Conservation (phyloP, 1,140 invertebrate genomes). For the Periplaneta americana region DNA sequence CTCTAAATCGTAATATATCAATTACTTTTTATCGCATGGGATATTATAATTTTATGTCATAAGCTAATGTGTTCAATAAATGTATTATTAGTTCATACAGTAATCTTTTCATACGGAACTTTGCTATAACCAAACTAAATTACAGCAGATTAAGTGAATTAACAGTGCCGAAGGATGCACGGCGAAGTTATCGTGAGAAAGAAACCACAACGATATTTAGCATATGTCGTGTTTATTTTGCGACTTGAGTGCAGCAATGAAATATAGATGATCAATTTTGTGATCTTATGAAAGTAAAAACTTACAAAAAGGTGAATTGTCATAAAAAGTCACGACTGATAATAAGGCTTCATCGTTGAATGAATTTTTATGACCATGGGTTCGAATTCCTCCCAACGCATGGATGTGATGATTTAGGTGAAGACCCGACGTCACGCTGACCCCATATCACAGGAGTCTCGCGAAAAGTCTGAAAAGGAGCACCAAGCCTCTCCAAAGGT, state of each 20-base stretch:
- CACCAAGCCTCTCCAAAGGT: too few relatives aligned
- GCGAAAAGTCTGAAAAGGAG: too few relatives aligned
- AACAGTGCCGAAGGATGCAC: not conserved
- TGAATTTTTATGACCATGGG: too few relatives aligned
- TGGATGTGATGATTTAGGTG: too few relatives aligned
- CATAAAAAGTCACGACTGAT: too few relatives aligned
- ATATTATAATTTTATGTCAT: not conserved
- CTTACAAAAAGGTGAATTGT: too few relatives aligned
- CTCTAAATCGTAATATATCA: not conserved
- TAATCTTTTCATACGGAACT: not conserved
- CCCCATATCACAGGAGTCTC: too few relatives aligned
- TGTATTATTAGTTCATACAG: not conserved
- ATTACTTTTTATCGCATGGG: not conserved
- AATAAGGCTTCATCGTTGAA: too few relatives aligned
- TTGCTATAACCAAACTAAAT: not conserved
- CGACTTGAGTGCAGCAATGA: not conserved
- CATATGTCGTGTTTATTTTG: not conserved
- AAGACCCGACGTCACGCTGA: too few relatives aligned
- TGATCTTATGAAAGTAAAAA: too few relatives aligned
- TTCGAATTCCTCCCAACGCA: too few relatives aligned
- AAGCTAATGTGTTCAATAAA: not conserved
- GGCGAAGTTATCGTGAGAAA: not conserved
- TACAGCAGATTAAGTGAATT: not conserved
- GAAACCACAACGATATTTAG: not conserved
- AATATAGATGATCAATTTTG: too few relatives aligned